Evolutionary conservation across 2,797 vertebrate species (phyloP).

Genomic region (Neosalanx taihuensis): DNA sequence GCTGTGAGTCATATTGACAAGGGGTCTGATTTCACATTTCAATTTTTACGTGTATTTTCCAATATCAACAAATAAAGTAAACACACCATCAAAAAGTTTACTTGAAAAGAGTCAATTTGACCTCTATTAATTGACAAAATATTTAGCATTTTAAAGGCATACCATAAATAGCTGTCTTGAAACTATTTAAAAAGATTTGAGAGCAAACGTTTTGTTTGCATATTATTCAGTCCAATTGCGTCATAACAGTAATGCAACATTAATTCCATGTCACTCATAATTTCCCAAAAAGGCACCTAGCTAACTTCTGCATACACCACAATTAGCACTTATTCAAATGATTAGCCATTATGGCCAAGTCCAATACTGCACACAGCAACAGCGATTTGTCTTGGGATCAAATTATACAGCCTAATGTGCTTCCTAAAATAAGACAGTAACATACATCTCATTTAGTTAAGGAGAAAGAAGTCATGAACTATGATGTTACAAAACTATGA

Average conservation of each 20-base stretch:
- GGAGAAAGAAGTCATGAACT: constrained; percentile 1
- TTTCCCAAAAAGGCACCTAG: constrained; percentile 63
- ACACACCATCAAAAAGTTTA: constrained; percentile 15
- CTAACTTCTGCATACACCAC: constrained; percentile 45
- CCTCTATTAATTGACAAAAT: constrained; percentile 17
- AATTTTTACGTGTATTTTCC: constrained; percentile 33
- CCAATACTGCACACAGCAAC: constrained; percentile 16
- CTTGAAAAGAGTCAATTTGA: constrained; percentile 27
- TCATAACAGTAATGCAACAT: constrained; percentile 15
- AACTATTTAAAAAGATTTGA: constrained; percentile 23
- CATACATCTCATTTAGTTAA: constrained; percentile 22
- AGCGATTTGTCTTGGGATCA: constrained; percentile 36
- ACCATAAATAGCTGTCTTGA: constrained; percentile 18
- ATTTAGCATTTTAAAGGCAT: constrained; percentile 19
- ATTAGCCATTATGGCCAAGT: constrained; percentile 25
- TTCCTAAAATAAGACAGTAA: constrained; percentile 38
- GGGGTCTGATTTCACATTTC: constrained; percentile 60
- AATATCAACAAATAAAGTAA: constrained; percentile 44
- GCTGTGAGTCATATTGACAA: constrained; percentile 43
- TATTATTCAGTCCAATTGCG: constrained; percentile 9
- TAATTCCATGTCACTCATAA: constrained; percentile 37
- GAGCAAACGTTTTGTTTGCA: constrained; percentile 22
- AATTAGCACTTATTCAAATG: constrained; percentile 38
- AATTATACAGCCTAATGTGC: constrained; percentile 38
- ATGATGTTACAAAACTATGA: constrained; percentile 29